phyloP scores from a whole-genome alignment of 2,888 invertebrate species.

The Pollenia angustigena region DNA sequence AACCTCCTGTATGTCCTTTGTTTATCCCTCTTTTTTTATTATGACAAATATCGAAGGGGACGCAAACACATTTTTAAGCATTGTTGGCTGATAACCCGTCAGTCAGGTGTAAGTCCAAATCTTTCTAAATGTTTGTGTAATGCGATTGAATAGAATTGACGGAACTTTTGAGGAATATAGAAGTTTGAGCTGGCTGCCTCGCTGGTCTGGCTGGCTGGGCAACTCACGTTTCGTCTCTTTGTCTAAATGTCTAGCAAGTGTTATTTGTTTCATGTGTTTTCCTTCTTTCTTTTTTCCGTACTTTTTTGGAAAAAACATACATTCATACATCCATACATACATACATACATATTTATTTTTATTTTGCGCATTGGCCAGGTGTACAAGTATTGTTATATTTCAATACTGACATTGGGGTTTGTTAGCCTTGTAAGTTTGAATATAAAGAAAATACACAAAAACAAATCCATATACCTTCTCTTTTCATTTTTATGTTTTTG shows the following conservation, averaged over 20 bases:
- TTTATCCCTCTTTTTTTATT: constrained; percentile 29
- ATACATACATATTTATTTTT: constrained; percentile 37
- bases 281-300: constrained; percentile 8
- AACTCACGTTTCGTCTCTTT: constrained; percentile 6
- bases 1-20: constrained; percentile 50
- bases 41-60: background rate
- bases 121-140: background rate
- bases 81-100: background rate
- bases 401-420: constrained; percentile 68
- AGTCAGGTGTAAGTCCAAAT: background rate
- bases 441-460: constrained; percentile 35
- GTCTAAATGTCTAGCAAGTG: constrained; percentile 35
- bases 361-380: constrained; percentile 72
- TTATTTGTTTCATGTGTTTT: constrained; percentile 38
- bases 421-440: constrained; percentile 71
- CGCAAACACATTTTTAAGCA: background rate
- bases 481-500: constrained; percentile 20
- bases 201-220: background rate
- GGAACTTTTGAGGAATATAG: constrained; percentile 9
- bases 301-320: background rate
- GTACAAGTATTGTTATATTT: constrained; percentile 63
- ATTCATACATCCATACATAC: background rate
- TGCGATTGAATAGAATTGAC: constrained; percentile 19
- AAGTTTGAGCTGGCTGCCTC: background rate
- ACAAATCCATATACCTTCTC: constrained; percentile 31